A percentile compares a stretch with the other conserved stretches of the same genome.
Conservation (phyloP, 53 echinoderm and acorn worm species). For the Paracentrotus lividus region DNA sequence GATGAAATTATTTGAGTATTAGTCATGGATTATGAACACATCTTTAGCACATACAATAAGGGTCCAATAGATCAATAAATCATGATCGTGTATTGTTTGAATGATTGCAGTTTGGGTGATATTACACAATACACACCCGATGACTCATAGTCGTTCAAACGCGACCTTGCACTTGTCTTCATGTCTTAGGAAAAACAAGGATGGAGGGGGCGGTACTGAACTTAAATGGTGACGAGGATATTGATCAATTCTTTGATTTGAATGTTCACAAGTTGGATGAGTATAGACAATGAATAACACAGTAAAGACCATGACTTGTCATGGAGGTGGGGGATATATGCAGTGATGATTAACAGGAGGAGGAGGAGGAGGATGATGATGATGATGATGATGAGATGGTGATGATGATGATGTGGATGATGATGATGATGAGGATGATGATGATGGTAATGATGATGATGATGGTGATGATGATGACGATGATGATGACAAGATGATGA, state of each 20-base stretch:
- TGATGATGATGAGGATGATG: neutral
- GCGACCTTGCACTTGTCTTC: neutral
- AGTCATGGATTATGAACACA: neutral
- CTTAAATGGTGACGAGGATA: neutral
- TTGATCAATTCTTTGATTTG: no score
- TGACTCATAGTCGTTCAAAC: neutral
- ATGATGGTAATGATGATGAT: neutral
- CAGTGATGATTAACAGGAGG: no score
- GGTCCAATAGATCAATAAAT: constrained; percentile 30
- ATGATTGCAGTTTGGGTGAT: neutral
- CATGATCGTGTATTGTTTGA: neutral
- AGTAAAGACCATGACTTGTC: no score
- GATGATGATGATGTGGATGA: no score
- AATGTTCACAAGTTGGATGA: no score
- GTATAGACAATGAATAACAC: neutral
- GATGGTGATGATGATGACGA: neutral
- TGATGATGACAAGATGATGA: neutral
- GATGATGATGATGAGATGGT: neutral
- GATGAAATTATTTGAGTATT: neutral
- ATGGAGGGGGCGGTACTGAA: neutral
- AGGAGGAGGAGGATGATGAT: neutral
- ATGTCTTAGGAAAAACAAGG: neutral
- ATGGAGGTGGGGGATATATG: neutral
- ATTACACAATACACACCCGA: constrained; percentile 27
- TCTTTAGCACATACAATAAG: neutral